Conservation (phyloP, 2,113 vertebrate species). For the Lota lota region DNA sequence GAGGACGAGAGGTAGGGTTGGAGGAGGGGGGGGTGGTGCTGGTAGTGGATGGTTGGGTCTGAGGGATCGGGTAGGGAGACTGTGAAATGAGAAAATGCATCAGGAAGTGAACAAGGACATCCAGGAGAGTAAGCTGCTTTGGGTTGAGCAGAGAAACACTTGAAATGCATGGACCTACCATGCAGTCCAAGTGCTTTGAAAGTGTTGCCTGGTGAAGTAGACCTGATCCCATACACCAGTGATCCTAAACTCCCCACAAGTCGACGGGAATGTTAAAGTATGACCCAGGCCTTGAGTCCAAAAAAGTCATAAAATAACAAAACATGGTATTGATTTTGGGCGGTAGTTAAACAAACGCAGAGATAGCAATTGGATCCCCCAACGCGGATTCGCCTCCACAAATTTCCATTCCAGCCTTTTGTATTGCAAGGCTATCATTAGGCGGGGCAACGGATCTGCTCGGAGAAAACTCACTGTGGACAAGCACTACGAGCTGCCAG, state of each 20-base stretch:
- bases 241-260: too few species aligned
- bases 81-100: conserved; percentile 62
- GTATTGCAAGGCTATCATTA: conserved; percentile 30
- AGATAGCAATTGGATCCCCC: conserved; percentile 8
- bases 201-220: too few species aligned
- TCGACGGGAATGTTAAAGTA: too few species aligned
- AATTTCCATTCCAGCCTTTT: conserved; percentile 10
- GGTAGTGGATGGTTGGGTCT: conserved; percentile 33
- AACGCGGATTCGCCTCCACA: background rate
- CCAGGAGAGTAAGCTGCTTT: conserved; percentile 8
- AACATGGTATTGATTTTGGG: background rate
- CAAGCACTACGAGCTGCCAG: conserved; percentile 5
- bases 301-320: too few species aligned
- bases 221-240: too few species aligned
- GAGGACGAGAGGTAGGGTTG: conserved; percentile 4
- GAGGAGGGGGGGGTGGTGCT: conserved; percentile 4
- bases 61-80: conserved; percentile 46
- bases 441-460: conserved; percentile 12
- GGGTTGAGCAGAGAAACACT: conserved; percentile 30
- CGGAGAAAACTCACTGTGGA: background rate
- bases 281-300: too few species aligned
- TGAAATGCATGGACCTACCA: conserved; percentile 19
- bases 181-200: too few species aligned
- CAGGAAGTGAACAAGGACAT: conserved; percentile 52
- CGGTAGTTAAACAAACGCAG: background rate